Evolutionary conservation across 2,113 vertebrate genomes (phyloP), one percentile per base, ranked within the genome.

Genomic region (Abramis brama): DNA sequence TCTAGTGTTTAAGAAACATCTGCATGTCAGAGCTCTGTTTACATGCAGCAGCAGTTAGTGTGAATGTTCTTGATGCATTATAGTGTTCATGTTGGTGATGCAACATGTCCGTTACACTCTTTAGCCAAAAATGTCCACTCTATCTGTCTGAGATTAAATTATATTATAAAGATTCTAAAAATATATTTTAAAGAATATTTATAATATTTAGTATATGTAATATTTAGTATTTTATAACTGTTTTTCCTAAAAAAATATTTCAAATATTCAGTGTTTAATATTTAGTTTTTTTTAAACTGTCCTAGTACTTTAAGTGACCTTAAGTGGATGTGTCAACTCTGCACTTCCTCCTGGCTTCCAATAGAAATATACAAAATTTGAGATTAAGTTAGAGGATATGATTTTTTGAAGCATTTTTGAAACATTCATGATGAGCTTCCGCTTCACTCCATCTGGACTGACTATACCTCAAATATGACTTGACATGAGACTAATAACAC

Each of bases 1-100:
- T 86, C 84, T 62, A 79, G 59, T 33, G 87, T 88, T 84, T 64
- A 87, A 79, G 88, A 52, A 36, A 82, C 23, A 78, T 79, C 52
- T 60, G 55, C 33, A 25, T 43, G 23, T 60, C 30, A 39, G 15
- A 25, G 30, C 19, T 43, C 19, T 15, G 33, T 19, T n/a, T 6
- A 10, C 52, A 4, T 3, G 52, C 5, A 4, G 15, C 55, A 59
- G 52, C 74, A 52, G 13, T 76, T 36, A 19, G 2, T 30, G 15
- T 17, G 66, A 55, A 55, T 52, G 13, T 77, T 19, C 12, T 19
- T 79, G 52, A 21, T 36, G 45, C 17, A 11, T 13, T 25, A 6
- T 68, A 39, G 36, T 82, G 4, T 43, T 66, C 15, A 71, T 4
- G 30, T 4, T 43, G 68, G 68, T 23, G 4, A 43, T 43, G 30